These are phyloP conservation scores for Nineta flava DNA, from an alignment of 2,888 invertebrate species.

Conservation along the genomic window DNA sequence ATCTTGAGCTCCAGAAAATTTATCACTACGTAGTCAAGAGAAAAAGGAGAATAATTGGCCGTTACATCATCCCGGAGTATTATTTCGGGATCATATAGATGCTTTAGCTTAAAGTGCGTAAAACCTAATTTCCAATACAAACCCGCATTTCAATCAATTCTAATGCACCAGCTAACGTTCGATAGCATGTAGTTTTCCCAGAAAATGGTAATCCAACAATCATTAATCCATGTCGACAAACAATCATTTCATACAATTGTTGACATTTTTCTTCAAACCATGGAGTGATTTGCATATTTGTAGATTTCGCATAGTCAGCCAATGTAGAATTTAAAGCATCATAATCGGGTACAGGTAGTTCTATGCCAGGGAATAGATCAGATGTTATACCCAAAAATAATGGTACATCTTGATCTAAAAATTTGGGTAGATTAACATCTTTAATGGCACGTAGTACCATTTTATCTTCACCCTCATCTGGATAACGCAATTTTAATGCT, in stretches of 20 bases:
- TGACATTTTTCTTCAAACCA: conserved; percentile 82
- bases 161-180: conserved; percentile 65
- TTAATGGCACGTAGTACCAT: conserved; percentile 79
- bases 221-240: conserved; percentile 89
- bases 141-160: conserved; percentile 61
- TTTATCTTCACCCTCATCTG: conserved; percentile 73
- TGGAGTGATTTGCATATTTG: conserved; percentile 69
- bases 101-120: too few species aligned
- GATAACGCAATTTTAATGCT: conserved; percentile 76
- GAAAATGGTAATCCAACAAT: conserved; percentile 82
- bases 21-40: too few species aligned
- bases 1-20: too few species aligned
- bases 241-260: conserved; percentile 89
- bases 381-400: conserved; percentile 86
- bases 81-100: too few species aligned
- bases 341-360: conserved; percentile 65
- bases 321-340: conserved; percentile 47
- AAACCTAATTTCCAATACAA: conserved; percentile 6
- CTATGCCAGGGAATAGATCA: conserved; percentile 81
- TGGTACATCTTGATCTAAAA: conserved; percentile 74
- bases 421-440: conserved; percentile 89
- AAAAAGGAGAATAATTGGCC: too few species aligned
- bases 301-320: conserved; percentile 44
- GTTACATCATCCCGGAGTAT: too few species aligned
- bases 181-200: conserved; percentile 79